Evolutionary conservation across 2,888 invertebrate genomes (phyloP).

Genomic region (Tromatobia lineatoria): DNA sequence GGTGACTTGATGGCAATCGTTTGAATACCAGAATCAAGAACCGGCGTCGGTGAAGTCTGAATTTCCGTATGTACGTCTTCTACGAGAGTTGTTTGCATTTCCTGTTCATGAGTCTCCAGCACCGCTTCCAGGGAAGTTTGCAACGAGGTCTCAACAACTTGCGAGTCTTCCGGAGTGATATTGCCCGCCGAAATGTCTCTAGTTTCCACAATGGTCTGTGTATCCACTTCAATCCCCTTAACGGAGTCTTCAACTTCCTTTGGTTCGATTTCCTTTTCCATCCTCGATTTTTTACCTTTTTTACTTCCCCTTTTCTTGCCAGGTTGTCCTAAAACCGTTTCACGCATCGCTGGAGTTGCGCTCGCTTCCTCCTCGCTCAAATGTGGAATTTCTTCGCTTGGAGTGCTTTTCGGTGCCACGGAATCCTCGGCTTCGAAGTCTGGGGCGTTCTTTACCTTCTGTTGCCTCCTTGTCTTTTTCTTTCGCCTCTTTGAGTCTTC

Average conservation of each 20-base stretch:
- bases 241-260: slow-evolving; percentile 63
- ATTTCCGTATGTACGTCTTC: slow-evolving; percentile 86
- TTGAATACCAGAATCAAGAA: slow-evolving; percentile 85
- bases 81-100: slow-evolving; percentile 86
- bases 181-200: slow-evolving; percentile 74
- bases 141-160: slow-evolving; percentile 80
- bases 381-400: slow-evolving; percentile 82
- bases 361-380: slow-evolving; percentile 77
- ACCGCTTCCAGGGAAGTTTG: slow-evolving; percentile 88
- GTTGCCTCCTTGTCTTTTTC: slow-evolving; percentile 85
- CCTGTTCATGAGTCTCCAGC: slow-evolving; percentile 80
- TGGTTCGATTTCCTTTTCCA: slow-evolving; percentile 79
- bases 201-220: slow-evolving; percentile 77
- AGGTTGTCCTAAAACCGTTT: slow-evolving; percentile 81
- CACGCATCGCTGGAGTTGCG: background rate
- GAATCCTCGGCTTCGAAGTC: slow-evolving; percentile 86
- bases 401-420: slow-evolving; percentile 83
- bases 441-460: slow-evolving; percentile 86
- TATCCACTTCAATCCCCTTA: slow-evolving; percentile 78
- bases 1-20: slow-evolving; percentile 75
- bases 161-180: slow-evolving; percentile 69
- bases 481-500: slow-evolving; percentile 86
- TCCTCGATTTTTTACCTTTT: slow-evolving; percentile 86
- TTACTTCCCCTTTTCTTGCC: slow-evolving; percentile 76
- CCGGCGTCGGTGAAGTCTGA: slow-evolving; percentile 88